Percentiles rank a stretch among this genome's conserved stretches.
phyloP scores from a whole-genome alignment of 2,113 vertebrate genomes.

The Hydropotes inermis region DNA sequence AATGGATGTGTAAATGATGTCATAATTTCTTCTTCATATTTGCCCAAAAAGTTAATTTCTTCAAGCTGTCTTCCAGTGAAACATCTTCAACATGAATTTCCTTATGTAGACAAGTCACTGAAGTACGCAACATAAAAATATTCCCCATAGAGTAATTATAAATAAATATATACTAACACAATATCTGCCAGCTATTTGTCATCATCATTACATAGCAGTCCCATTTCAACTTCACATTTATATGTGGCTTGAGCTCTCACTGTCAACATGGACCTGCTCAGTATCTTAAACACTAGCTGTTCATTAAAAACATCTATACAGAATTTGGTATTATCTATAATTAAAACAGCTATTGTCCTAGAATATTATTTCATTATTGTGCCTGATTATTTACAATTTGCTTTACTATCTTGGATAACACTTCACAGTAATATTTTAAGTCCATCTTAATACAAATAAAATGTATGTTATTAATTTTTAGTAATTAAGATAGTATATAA shows the following conservation, averaged over 20 bases:
- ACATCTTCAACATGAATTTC: not conserved
- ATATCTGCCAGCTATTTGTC: not conserved
- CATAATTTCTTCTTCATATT: not conserved
- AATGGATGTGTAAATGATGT: not conserved
- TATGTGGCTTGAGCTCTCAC: not conserved
- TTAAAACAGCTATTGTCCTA: slow-evolving; percentile 50
- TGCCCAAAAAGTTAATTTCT: not conserved
- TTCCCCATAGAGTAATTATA: not conserved
- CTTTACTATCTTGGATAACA: slow-evolving; percentile 56
- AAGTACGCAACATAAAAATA: not conserved
- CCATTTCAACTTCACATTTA: not conserved
- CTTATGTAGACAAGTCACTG: not conserved
- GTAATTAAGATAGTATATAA: slow-evolving; percentile 26
- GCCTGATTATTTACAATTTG: slow-evolving; percentile 58
- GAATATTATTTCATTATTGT: slow-evolving; percentile 40
- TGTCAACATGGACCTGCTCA: not conserved
- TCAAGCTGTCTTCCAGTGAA: not conserved
- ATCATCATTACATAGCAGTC: not conserved
- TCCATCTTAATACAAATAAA: slow-evolving; percentile 28
- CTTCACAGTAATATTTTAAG: slow-evolving; percentile 57
- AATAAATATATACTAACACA: not conserved
- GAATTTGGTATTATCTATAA: not conserved
- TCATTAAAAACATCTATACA: not conserved
- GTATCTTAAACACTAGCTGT: slow-evolving; percentile 20
- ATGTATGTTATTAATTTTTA: slow-evolving; percentile 44